These are phyloP conservation scores for Aplochiton taeniatus DNA, from an alignment of 2,797 vertebrate species.

Conservation along the genomic window DNA sequence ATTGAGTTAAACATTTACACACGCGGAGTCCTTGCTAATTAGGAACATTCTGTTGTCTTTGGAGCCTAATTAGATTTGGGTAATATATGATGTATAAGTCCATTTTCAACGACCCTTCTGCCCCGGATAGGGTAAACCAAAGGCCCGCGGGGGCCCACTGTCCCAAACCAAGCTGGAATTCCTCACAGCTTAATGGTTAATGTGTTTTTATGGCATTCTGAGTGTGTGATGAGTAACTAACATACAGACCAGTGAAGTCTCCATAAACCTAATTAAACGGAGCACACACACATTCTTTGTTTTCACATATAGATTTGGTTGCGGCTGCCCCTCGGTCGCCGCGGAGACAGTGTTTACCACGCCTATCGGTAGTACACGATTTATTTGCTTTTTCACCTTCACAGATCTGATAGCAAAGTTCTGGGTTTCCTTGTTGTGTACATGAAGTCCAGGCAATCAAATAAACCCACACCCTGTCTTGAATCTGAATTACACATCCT, in stretches of 20 bases:
- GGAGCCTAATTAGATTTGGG: constrained; percentile 8
- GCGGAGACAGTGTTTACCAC: background rate
- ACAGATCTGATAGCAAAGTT: background rate
- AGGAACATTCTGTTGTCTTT: background rate
- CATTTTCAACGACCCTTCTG: background rate
- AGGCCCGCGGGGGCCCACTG: background rate
- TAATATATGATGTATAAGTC: background rate
- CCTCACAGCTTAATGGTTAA: constrained; percentile 18
- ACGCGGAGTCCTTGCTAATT: background rate
- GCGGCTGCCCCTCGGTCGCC: background rate
- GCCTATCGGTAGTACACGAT: background rate
- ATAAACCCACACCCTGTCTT: no score
- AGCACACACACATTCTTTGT: constrained; percentile 3
- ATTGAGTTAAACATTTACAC: constrained; percentile 8
- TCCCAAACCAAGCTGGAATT: background rate
- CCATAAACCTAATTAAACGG: constrained; percentile 8
- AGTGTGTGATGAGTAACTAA: constrained; percentile 13
- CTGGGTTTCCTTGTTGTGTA: background rate
- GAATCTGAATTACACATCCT: no score
- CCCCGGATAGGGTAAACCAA: background rate
- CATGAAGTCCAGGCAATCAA: no score
- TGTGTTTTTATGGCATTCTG: constrained; percentile 18
- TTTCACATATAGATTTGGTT: no score
- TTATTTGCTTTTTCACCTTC: constrained; percentile 1
- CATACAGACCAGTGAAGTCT: constrained; percentile 11